Conservation (phyloP, 2,113 vertebrate species). For the Theristicus caerulescens region DNA sequence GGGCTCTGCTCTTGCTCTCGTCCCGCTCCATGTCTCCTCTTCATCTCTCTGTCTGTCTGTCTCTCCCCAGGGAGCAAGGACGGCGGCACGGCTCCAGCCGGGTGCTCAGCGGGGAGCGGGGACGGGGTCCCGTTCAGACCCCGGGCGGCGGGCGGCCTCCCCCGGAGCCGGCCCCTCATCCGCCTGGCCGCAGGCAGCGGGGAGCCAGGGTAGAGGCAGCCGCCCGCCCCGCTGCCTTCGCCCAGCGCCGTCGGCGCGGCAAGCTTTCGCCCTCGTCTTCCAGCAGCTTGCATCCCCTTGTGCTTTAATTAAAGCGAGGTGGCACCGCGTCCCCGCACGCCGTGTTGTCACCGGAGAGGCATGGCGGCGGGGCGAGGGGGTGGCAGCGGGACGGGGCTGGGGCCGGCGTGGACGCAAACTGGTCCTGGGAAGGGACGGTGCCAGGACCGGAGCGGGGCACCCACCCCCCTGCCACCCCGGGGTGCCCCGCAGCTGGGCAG, state of each 20-base stretch:
- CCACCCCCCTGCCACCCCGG: not conserved
- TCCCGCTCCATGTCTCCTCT: not conserved
- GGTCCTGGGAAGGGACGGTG: not conserved
- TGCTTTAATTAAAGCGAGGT: not conserved
- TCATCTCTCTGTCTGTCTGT: not conserved
- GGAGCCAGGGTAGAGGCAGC: not conserved
- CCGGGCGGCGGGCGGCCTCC: not conserved
- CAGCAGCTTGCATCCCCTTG: not conserved
- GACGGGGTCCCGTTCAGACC: not conserved
- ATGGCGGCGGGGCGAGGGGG: rapidly evolving
- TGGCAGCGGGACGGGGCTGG: not conserved
- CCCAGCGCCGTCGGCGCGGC: not conserved
- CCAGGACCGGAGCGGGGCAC: not conserved
- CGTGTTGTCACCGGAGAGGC: not conserved
- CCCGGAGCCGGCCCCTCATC: not conserved
- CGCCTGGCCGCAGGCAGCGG: rapidly evolving
- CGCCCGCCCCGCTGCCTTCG: not conserved
- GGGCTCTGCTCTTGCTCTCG: not conserved
- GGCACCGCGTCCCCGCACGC: not conserved
- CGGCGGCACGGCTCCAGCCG: rapidly evolving
- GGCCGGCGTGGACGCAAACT: not conserved
- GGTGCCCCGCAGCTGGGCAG: not conserved
- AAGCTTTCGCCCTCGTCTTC: no score
- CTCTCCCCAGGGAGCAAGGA: not conserved
- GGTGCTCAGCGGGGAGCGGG: rapidly evolving